Percentiles rank a stretch among this genome's conserved stretches.
phyloP scores from a whole-genome alignment of 1,140 invertebrate species.

The Polypedilum vanderplanki region DNA sequence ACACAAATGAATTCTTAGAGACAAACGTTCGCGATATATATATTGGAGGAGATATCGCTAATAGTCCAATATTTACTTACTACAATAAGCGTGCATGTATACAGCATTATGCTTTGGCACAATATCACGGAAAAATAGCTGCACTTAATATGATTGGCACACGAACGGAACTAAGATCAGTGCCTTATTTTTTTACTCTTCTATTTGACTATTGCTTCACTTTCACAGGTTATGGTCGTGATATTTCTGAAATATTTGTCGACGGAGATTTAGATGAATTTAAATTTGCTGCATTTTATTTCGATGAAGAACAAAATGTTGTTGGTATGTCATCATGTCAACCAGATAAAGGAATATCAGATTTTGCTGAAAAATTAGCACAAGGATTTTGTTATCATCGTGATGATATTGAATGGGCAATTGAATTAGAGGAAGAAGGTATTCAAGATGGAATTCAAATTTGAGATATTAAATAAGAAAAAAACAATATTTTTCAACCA shows the following conservation, averaged over 20 bases:
- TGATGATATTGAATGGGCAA: slow-evolving; percentile 47
- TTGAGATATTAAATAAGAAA: background rate
- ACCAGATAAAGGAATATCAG: slow-evolving; percentile 76
- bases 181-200: slow-evolving; percentile 91
- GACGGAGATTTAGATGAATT: slow-evolving; percentile 68
- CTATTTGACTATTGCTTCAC: slow-evolving; percentile 81
- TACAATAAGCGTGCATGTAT: slow-evolving; percentile 60
- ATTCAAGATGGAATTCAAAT: background rate
- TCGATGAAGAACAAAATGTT: slow-evolving; percentile 64
- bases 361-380: slow-evolving; percentile 70
- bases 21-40: slow-evolving; percentile 72
- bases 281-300: slow-evolving; percentile 78
- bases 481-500: background rate
- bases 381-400: slow-evolving; percentile 58
- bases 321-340: slow-evolving; percentile 71
- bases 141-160: slow-evolving; percentile 70
- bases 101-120: slow-evolving; percentile 83
- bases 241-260: slow-evolving; percentile 53
- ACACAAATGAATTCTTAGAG: slow-evolving; percentile 65
- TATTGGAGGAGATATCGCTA: slow-evolving; percentile 87
- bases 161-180: slow-evolving; percentile 54
- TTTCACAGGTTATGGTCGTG: slow-evolving; percentile 72
- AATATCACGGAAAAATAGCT: slow-evolving; percentile 79
- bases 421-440: background rate
- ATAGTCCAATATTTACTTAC: slow-evolving; percentile 68